Evolutionary conservation across 2,888 invertebrate genomes (phyloP), one percentile per base, ranked within the genome.

Genomic region (Druceiella hillmani): DNA sequence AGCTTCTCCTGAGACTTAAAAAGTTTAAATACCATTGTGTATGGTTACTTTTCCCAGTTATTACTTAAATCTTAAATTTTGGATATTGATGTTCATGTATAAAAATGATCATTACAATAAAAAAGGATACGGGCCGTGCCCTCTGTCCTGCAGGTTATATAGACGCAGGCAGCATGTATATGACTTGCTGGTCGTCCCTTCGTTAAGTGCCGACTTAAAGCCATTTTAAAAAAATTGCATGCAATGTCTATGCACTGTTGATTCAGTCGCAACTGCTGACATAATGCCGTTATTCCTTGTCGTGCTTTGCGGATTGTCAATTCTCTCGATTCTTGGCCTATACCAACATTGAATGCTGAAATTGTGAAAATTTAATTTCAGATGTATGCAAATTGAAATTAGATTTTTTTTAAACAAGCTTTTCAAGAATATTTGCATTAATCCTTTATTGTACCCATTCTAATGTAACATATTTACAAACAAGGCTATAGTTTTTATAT

Each of bases 121-220:
- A 42, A 74, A 77, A 83, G 76, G 81, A 81, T 86, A 90, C 90
- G 95, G 48, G 92, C 84, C 41, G 95, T 95, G 51, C 88, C 89
- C 64, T 97, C 94, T 2, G 89, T 87, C 46, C 98, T 77, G 55
- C 98, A 98, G 1, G 95, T 95, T 58, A 99, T 87, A 58, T 99
- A 99, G 2, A 99, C 86, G 62, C 98, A 99, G 15, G 98, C 95
- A 17, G 97, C 97, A 56, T 94, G 85, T 33, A 98, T 92, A 55
- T 92, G 89, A 9, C 83, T 79, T 46, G 88, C 85, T 50, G 86
- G 88, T 20, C 99, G 74, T 6, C 99, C 98, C 51, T 93, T 80
- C 0, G 98, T 99, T 29, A 93, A 65, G 52, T 90, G 85, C 10
- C 83, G 70, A 34, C 78, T 78, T 9, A 93, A 57, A 9, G 92